phyloP scores from a whole-genome alignment of 2,888 invertebrate species.

The Acrobasis consociella region DNA sequence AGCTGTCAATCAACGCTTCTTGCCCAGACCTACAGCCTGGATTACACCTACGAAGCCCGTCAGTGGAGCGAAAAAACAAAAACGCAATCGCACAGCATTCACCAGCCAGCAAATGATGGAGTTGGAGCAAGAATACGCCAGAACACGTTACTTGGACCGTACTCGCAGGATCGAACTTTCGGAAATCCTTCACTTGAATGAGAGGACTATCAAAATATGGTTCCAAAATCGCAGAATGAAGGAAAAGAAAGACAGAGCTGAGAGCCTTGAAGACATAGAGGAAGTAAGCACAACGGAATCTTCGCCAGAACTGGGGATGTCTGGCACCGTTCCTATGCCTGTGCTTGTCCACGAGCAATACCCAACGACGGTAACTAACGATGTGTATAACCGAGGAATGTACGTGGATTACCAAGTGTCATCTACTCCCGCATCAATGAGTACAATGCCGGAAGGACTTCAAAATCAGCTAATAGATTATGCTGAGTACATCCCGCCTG shows the following conservation, averaged over 20 bases:
- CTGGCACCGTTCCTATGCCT: constrained; percentile 33
- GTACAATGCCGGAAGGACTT: constrained; percentile 30
- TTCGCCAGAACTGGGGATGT: constrained; percentile 40
- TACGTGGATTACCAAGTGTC: constrained; percentile 45
- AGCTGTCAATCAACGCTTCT: constrained; percentile 33
- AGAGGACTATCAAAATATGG: constrained; percentile 87
- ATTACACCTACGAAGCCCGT: background rate
- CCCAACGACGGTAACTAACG: constrained; percentile 35
- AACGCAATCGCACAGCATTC: constrained; percentile 90
- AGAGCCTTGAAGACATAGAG: constrained; percentile 52
- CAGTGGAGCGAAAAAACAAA: constrained; percentile 61
- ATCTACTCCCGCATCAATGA: constrained; percentile 34
- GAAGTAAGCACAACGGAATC: constrained; percentile 53
- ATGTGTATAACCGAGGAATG: constrained; percentile 39
- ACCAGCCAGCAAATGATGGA: constrained; percentile 88
- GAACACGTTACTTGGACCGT: constrained; percentile 87
- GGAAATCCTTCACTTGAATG: constrained; percentile 36
- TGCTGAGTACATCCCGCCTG: constrained; percentile 36
- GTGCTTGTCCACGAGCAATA: constrained; percentile 44
- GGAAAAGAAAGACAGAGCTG: constrained; percentile 83
- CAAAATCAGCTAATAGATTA: constrained; percentile 36
- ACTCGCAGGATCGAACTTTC: constrained; percentile 86
- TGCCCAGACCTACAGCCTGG: background rate
- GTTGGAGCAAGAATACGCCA: constrained; percentile 88
- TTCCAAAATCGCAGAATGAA: constrained; percentile 91